Evolutionary conservation across 2,113 vertebrate genomes (phyloP).

Genomic region (Tyrannus savana): DNA sequence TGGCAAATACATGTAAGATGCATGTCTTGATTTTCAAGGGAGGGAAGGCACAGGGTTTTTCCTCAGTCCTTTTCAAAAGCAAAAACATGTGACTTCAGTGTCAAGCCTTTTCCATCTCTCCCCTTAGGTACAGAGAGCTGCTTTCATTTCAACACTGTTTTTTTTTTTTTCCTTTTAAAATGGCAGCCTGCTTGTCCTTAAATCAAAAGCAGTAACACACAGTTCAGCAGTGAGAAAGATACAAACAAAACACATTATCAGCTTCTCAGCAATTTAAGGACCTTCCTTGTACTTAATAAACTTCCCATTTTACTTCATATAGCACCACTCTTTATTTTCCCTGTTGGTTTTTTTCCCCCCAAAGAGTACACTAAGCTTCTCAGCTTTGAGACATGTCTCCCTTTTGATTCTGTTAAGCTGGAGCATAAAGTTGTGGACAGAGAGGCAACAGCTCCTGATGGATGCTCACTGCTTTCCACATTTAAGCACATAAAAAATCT

Average conservation of each 20-base stretch:
- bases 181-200: background rate
- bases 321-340: background rate
- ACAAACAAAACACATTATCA: background rate
- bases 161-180: background rate
- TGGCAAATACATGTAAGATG: background rate
- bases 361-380: background rate
- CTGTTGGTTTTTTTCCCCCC: too few relatives aligned
- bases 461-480: background rate
- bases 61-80: background rate
- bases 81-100: background rate
- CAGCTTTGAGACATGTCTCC: rapidly evolving
- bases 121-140: background rate
- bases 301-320: background rate
- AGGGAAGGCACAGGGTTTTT: background rate
- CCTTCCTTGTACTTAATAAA: background rate
- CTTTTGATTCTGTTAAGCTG: background rate
- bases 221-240: background rate
- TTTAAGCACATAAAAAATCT: background rate
- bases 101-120: background rate
- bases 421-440: background rate
- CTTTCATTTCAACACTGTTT: background rate
- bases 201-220: background rate
- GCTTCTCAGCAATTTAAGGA: background rate
- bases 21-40: background rate
- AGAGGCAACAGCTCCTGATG: background rate